Percentiles rank a stretch among this genome's conserved stretches.
phyloP scores from a whole-genome alignment of 92 coral and sea anemone species.

The Actinernus sp. region DNA sequence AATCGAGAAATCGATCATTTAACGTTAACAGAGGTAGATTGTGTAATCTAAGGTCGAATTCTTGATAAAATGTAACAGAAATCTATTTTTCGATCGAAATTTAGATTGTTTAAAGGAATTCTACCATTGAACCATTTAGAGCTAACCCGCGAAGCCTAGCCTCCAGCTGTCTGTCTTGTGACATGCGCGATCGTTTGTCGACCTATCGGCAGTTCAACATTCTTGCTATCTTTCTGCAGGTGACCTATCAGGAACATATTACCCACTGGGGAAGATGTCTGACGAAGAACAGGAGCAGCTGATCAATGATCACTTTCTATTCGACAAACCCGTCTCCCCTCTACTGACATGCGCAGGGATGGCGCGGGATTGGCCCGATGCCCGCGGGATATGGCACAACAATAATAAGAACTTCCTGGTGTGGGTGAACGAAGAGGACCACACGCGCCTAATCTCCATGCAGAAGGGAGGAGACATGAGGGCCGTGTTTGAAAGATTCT shows the following conservation, averaged over 20 bases:
- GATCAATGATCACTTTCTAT: constrained; percentile 94
- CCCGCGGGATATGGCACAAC: constrained; percentile 99
- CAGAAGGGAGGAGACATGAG: constrained; percentile 97
- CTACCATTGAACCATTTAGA: no score
- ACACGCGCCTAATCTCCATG: constrained; percentile 98
- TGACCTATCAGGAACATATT: constrained; percentile 93
- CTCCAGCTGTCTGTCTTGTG: no score
- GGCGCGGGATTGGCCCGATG: constrained; percentile 99
- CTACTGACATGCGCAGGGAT: constrained; percentile 99
- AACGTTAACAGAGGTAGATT: no score
- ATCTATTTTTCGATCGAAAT: no score
- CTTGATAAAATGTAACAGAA: no score
- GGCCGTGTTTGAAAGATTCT: constrained; percentile 93
- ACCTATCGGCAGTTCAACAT: no score
- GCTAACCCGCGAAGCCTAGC: no score
- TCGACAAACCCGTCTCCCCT: constrained; percentile 99
- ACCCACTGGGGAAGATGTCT: constrained; percentile 95
- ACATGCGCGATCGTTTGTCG: no score
- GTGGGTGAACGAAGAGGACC: constrained; percentile 98
- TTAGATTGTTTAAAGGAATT: no score
- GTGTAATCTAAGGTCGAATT: no score
- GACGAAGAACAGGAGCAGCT: constrained; percentile 91
- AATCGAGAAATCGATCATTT: no score
- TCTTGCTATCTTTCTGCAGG: no score
- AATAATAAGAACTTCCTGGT: constrained; percentile 93